Evolutionary conservation across 1,140 invertebrate genomes (phyloP).

Genomic region (Brachystomella parvula): DNA sequence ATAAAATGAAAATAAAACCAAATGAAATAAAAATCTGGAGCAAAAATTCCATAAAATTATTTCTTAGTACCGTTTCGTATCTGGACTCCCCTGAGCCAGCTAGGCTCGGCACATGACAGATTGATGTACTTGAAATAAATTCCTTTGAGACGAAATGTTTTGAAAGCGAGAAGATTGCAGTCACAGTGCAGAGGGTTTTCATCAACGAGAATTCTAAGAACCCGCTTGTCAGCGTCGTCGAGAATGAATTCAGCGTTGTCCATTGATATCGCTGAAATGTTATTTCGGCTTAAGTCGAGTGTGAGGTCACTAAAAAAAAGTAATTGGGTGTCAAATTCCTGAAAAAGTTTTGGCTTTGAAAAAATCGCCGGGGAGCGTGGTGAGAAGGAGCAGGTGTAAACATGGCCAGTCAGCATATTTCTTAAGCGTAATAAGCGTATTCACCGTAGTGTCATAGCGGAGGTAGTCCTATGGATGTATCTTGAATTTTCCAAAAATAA

Average conservation of each 20-base stretch:
- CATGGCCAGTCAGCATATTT: no score
- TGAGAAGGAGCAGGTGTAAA: no score
- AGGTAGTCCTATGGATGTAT: no score
- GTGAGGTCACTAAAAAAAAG: slow-evolving; percentile 18
- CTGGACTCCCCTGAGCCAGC: slow-evolving; percentile 8
- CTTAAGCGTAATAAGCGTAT: no score
- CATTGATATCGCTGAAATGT: slow-evolving; percentile 26
- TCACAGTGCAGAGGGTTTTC: slow-evolving; percentile 35
- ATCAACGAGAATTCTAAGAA: slow-evolving; percentile 18
- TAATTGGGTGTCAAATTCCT: neutral
- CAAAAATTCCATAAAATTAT: neutral
- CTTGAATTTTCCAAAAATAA: no score
- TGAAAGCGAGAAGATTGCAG: slow-evolving; percentile 25
- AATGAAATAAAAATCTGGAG: neutral
- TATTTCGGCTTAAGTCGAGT: slow-evolving; percentile 28
- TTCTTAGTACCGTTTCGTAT: slow-evolving; percentile 20
- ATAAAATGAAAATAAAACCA: slow-evolving; percentile 9
- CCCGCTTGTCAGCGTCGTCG: slow-evolving; percentile 21
- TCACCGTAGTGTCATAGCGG: no score
- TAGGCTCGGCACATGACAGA: slow-evolving; percentile 25
- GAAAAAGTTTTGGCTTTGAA: neutral
- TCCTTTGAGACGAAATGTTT: slow-evolving; percentile 20
- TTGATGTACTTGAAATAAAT: slow-evolving; percentile 21
- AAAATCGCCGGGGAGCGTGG: no score
- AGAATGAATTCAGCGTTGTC: slow-evolving; percentile 26